Evolutionary conservation across 2,113 vertebrate genomes (phyloP).

Genomic region (Phainopepla nitens): DNA sequence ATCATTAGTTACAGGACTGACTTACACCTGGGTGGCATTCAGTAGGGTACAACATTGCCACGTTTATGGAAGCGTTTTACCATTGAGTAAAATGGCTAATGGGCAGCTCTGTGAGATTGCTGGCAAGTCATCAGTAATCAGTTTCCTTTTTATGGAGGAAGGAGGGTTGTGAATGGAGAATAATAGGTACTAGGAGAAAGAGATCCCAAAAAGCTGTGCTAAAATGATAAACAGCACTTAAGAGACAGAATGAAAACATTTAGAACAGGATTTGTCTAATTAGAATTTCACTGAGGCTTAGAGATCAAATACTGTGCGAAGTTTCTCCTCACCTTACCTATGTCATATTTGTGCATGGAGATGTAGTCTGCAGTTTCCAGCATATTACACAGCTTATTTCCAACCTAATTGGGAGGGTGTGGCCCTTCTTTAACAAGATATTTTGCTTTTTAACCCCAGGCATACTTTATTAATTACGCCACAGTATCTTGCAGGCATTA

Average conservation of each 20-base stretch:
- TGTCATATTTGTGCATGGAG: neutral
- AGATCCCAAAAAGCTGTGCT: neutral
- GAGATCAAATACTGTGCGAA: neutral
- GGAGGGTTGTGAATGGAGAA: neutral
- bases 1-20: neutral
- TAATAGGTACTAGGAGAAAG: neutral
- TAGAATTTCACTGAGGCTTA: neutral
- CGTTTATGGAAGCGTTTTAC: rapidly evolving
- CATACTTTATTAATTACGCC: neutral
- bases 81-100: neutral
- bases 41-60: neutral
- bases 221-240: neutral
- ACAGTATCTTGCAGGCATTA: neutral
- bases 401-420: neutral
- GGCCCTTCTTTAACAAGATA: neutral
- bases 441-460: neutral
- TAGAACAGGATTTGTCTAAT: neutral
- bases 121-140: neutral
- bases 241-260: neutral
- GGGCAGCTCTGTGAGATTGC: neutral
- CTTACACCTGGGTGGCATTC: neutral
- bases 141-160: neutral
- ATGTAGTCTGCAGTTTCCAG: neutral
- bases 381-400: neutral
- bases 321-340: neutral